phyloP scores from a whole-genome alignment of 2,888 invertebrate genomes.

The Nipponacmea schrenckii region DNA sequence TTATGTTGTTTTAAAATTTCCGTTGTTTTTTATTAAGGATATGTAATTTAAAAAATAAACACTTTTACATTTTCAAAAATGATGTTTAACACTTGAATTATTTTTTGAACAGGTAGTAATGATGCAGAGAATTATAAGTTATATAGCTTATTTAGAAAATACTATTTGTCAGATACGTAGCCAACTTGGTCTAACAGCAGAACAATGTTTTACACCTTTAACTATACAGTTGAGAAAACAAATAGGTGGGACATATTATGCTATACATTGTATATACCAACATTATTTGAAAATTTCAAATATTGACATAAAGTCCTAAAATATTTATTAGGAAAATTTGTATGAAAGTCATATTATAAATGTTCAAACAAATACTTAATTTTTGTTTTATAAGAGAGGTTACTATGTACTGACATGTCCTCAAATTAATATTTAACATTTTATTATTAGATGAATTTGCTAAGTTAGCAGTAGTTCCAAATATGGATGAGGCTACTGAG shows the following conservation, averaged over 20 bases:
- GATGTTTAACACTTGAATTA: not conserved
- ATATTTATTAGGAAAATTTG: no score
- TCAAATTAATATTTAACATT: no score
- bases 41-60: no score
- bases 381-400: no score
- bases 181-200: conserved; percentile 35
- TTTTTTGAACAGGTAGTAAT: conserved; percentile 53
- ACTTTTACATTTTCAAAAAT: no score
- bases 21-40: no score
- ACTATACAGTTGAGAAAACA: conserved; percentile 19
- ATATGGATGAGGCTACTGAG: conserved; percentile 17
- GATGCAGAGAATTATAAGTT: conserved; percentile 62
- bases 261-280: not conserved
- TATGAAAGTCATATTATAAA: no score
- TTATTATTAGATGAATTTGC: conserved; percentile 8
- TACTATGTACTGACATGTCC: no score
- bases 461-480: conserved; percentile 14
- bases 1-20: no score
- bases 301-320: not conserved
- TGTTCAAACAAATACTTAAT: no score
- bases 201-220: conserved; percentile 15
- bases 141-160: conserved; percentile 60
- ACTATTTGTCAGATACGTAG: conserved; percentile 46
- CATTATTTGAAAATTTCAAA: not conserved
- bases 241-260: conserved; percentile 8